These are phyloP conservation scores for Parasteatoda tepidariorum DNA, from an alignment of 1,140 invertebrate genomes.

Conservation along the genomic window DNA sequence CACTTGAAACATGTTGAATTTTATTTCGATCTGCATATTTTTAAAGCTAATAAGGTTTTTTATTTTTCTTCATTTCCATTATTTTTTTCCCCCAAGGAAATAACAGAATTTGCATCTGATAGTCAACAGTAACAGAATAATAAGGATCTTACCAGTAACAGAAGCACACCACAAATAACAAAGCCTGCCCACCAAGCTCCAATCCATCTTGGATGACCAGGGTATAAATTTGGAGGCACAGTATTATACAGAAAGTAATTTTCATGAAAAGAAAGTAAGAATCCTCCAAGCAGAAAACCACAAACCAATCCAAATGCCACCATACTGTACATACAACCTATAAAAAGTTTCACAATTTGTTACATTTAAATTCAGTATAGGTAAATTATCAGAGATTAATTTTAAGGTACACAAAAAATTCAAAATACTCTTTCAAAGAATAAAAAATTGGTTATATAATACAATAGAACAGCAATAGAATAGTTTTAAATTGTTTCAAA, in stretches of 20 bases:
- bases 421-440: too few species aligned
- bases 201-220: slow-evolving; percentile 70
- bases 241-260: slow-evolving; percentile 68
- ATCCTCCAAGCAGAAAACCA: slow-evolving; percentile 72
- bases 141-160: slow-evolving; percentile 64
- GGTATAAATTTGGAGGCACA: slow-evolving; percentile 63
- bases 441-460: too few species aligned
- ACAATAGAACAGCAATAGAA: too few species aligned
- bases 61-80: too few species aligned
- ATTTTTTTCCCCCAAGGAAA: too few species aligned
- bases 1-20: too few species aligned
- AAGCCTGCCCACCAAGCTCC: slow-evolving; percentile 73
- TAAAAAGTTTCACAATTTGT: background rate
- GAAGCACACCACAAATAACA: slow-evolving; percentile 66
- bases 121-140: too few species aligned
- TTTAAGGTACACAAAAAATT: background rate
- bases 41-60: too few species aligned
- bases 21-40: too few species aligned
- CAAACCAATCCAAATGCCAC: slow-evolving; percentile 73
- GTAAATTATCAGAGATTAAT: too few species aligned
- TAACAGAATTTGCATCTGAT: too few species aligned
- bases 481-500: too few species aligned
- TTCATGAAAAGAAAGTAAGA: slow-evolving; percentile 72
- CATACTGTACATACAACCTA: slow-evolving; percentile 73
- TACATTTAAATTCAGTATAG: background rate